These are phyloP conservation scores for Hydrolagus colliei DNA, from an alignment of 2,797 vertebrate species.

Conservation along the genomic window DNA sequence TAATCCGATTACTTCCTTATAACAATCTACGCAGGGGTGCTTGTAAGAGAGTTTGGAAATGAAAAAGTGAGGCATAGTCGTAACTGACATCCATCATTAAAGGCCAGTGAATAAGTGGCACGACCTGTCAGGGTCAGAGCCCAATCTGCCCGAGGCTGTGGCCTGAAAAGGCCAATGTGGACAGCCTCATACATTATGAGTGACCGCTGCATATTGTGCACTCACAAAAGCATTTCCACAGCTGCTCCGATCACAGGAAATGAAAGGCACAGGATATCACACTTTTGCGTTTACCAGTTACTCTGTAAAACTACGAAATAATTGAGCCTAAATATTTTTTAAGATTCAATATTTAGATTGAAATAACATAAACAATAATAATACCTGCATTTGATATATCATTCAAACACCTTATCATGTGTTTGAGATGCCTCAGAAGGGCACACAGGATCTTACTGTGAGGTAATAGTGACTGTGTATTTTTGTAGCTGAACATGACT, in stretches of 20 bases:
- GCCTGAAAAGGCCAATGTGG: conserved; percentile 58
- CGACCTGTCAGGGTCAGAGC: conserved; percentile 49
- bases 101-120: conserved; percentile 59
- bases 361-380: too few relatives aligned
- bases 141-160: conserved; percentile 51
- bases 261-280: conserved; percentile 7
- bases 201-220: conserved; percentile 56
- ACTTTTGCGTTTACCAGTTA: not conserved
- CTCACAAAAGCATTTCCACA: conserved; percentile 49
- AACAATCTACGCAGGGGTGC: conserved; percentile 69
- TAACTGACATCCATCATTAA: conserved; percentile 69
- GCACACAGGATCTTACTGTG: too few relatives aligned
- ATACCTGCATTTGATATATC: too few relatives aligned
- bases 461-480: too few relatives aligned
- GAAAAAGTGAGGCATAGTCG: conserved; percentile 50
- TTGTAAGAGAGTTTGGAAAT: conserved; percentile 61
- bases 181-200: conserved; percentile 64
- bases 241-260: conserved; percentile 26
- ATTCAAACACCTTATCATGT: too few relatives aligned
- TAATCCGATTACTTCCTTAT: conserved; percentile 78
- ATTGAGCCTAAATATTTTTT: not conserved
- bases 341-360: too few relatives aligned
- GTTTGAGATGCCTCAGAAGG: too few relatives aligned
- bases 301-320: not conserved
- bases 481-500: too few relatives aligned